These are phyloP conservation scores for Plecturocebus donacophilus DNA, from an alignment of 2,113 vertebrate species.

Conservation along the genomic window DNA sequence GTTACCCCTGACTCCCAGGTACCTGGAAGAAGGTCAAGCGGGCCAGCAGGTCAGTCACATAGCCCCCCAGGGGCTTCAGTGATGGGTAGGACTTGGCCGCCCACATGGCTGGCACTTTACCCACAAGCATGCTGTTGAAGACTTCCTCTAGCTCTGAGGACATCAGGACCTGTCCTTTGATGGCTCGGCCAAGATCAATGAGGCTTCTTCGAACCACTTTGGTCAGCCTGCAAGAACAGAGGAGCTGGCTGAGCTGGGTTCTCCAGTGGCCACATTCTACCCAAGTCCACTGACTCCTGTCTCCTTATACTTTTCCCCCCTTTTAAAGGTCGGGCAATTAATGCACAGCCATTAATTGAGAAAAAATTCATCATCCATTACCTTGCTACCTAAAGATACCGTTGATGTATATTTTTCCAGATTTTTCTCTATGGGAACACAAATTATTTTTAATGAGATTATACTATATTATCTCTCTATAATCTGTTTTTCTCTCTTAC, in stretches of 20 bases:
- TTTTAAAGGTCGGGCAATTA: background rate
- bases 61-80: constrained; percentile 93
- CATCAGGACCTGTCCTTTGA: constrained; percentile 96
- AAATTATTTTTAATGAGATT: constrained; percentile 4
- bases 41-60: constrained; percentile 90
- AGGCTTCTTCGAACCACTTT: constrained; percentile 90
- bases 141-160: constrained; percentile 94
- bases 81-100: constrained; percentile 95
- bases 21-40: constrained; percentile 93
- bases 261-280: background rate
- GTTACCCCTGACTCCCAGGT: constrained; percentile 13
- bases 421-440: background rate
- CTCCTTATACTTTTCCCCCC: background rate
- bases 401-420: background rate
- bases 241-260: background rate
- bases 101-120: constrained; percentile 93
- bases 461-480: background rate
- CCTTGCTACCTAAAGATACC: background rate
- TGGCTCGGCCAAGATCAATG: constrained; percentile 89
- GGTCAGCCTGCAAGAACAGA: constrained; percentile 87
- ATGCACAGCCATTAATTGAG: background rate
- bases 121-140: constrained; percentile 92
- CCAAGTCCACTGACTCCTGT: background rate
- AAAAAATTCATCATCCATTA: background rate
- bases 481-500: constrained; percentile 28